Conservation (phyloP, 1,140 invertebrate genomes). For the Eufriesea mexicana region DNA sequence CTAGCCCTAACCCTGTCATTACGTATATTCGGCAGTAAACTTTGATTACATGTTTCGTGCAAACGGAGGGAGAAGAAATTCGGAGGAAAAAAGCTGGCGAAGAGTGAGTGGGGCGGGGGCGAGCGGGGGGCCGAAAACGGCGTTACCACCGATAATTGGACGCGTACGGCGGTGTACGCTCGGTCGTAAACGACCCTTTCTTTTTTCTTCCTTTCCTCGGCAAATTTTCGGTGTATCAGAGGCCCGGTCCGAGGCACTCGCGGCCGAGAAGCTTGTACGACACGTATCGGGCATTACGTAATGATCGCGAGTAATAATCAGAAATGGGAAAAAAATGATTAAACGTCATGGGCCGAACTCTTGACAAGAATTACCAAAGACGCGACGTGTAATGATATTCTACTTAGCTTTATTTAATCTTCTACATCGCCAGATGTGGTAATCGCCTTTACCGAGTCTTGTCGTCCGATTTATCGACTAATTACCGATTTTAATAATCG, state of each 20-base stretch:
- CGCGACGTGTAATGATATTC: not conserved
- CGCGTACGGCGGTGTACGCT: not conserved
- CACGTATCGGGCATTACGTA: not conserved
- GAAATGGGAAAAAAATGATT: not conserved
- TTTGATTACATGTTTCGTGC: conserved; percentile 63
- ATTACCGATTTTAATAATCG: not conserved
- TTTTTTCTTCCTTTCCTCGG: not conserved
- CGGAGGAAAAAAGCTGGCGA: conserved; percentile 2
- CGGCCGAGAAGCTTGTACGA: too few relatives aligned
- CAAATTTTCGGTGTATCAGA: conserved; percentile 6
- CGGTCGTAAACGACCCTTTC: conserved; percentile 9
- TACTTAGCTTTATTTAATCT: not conserved
- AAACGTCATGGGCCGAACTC: not conserved
- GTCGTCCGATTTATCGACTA: not conserved
- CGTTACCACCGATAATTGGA: conserved; percentile 60
- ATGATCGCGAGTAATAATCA: not conserved
- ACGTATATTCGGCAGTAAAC: conserved; percentile 62
- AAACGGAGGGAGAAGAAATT: conserved; percentile 19
- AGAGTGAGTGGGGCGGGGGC: not conserved
- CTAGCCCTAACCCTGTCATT: conserved; percentile 65
- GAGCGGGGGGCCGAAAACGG: not conserved
- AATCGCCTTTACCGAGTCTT: too few relatives aligned
- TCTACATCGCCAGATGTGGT: not conserved
- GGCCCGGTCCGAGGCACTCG: not conserved
- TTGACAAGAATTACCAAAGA: not conserved